Conservation (phyloP, 2,888 invertebrate species). For the Syritta pipiens region DNA sequence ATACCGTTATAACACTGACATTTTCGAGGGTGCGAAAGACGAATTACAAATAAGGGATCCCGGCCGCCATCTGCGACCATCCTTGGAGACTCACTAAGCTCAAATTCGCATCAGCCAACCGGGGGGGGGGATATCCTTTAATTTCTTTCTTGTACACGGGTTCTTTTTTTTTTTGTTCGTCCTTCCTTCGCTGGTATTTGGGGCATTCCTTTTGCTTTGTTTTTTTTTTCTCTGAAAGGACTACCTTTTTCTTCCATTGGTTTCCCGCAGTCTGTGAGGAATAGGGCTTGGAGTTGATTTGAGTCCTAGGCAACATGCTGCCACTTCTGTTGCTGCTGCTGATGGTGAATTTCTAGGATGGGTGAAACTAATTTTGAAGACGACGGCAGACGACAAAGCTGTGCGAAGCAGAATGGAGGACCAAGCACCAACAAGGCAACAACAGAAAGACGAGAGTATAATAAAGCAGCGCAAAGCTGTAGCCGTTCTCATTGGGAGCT, state of each 20-base stretch:
- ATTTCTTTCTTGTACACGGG: constrained; percentile 60
- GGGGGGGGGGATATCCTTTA: constrained; percentile 53
- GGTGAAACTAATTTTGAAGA: constrained; percentile 51
- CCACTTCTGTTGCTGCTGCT: constrained; percentile 29
- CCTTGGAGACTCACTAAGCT: constrained; percentile 70
- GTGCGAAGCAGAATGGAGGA: background rate
- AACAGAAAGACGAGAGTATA: constrained; percentile 20
- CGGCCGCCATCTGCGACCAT: constrained; percentile 72
- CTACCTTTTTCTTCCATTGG: constrained; percentile 29
- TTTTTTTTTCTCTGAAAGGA: constrained; percentile 33
- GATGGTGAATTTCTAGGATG: background rate
- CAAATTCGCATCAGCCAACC: constrained; percentile 67
- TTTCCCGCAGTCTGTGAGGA: background rate
- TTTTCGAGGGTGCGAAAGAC: constrained; percentile 73
- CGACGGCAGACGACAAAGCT: constrained; percentile 23
- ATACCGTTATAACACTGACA: constrained; percentile 70
- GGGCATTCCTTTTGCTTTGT: constrained; percentile 29
- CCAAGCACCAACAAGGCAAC: too few relatives aligned
- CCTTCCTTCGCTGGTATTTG: constrained; percentile 25
- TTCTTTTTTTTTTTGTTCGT: constrained; percentile 12
- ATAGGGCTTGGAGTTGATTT: constrained; percentile 28
- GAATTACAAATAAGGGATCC: constrained; percentile 73
- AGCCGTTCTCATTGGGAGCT: constrained; percentile 19
- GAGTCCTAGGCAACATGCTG: constrained; percentile 51
- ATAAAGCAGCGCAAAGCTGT: constrained; percentile 25